These are phyloP conservation scores for Rotaria sp. DNA, from an alignment of 2,888 invertebrate species.

Conservation along the genomic window DNA sequence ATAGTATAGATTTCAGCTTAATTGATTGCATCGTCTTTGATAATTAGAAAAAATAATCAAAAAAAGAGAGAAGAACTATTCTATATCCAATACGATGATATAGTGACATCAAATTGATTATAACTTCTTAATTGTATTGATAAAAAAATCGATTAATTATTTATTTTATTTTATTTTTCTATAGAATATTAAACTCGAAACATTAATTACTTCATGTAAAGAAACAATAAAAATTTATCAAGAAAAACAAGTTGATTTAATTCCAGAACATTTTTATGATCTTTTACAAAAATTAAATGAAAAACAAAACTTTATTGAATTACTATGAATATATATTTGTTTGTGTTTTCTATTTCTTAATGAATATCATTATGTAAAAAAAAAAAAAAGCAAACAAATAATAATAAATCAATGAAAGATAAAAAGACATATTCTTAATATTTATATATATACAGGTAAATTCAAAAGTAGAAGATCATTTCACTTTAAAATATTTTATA, in stretches of 20 bases:
- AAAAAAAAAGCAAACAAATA: background rate
- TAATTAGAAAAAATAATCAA: no score
- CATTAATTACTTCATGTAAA: background rate
- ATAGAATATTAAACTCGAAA: background rate
- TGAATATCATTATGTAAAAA: no score
- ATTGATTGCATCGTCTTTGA: no score
- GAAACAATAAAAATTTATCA: background rate
- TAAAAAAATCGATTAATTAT: no score
- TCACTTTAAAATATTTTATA: background rate
- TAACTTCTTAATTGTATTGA: no score
- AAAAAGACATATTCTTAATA: background rate
- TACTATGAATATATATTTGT: background rate
- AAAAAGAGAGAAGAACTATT: no score
- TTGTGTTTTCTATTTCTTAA: background rate
- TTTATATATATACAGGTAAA: background rate
- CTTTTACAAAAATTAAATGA: background rate
- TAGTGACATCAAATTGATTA: no score
- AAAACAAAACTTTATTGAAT: background rate
- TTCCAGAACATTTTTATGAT: background rate
- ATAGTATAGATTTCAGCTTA: no score
- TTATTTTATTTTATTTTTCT: no score
- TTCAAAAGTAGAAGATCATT: background rate
- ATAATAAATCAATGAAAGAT: background rate
- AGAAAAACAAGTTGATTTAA: background rate
- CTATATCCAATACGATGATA: no score